Conservation (phyloP, 2,113 vertebrate species). For the Herpailurus yagouaroundi region DNA sequence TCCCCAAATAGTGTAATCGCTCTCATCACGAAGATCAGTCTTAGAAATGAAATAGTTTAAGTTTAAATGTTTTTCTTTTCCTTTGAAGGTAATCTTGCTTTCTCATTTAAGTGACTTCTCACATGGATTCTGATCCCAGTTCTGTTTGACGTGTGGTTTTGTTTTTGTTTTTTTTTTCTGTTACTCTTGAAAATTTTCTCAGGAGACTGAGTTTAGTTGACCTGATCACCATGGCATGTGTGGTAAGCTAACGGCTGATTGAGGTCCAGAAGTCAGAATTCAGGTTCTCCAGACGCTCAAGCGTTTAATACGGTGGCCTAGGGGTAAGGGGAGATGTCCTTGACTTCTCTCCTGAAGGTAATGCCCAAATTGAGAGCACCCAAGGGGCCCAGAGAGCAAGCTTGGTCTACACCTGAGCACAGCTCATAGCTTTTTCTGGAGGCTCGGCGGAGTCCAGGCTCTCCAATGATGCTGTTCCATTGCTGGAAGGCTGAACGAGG, state of each 20-base stretch:
- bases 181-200: background rate
- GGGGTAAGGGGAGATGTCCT: background rate
- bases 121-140: background rate
- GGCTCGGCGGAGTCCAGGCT: background rate
- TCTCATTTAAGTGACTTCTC: background rate
- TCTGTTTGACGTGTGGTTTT: background rate
- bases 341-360: background rate
- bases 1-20: background rate
- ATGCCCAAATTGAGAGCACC: background rate
- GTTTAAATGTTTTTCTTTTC: background rate
- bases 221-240: background rate
- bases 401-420: accelerated
- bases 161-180: background rate
- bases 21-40: background rate
- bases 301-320: background rate
- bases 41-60: slow-evolving; percentile 18
- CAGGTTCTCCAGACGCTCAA: background rate
- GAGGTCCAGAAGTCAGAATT: background rate
- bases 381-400: too few relatives aligned
- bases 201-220: background rate
- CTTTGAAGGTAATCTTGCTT: background rate
- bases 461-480: background rate
- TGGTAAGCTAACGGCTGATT: background rate
- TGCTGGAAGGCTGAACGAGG: background rate
- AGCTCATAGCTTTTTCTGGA: background rate